phyloP scores from a whole-genome alignment of 2,888 invertebrate genomes.

The Coleophora flavipennella region DNA sequence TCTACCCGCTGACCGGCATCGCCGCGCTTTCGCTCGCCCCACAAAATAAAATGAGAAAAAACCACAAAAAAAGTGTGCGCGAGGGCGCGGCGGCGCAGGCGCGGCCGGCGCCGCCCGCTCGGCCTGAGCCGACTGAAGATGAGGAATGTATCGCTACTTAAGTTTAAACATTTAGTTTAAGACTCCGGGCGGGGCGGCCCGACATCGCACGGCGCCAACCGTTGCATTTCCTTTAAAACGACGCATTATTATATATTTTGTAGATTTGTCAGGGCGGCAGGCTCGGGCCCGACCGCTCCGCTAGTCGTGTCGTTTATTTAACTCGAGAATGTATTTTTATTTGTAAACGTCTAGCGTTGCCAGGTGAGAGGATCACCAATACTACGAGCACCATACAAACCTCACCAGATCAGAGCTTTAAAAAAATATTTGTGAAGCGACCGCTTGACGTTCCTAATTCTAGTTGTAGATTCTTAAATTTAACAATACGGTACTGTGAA shows the following conservation, averaged over 20 bases:
- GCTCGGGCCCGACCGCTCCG: slow-evolving; percentile 36
- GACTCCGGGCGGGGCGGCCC: not conserved
- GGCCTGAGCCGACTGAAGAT: not conserved
- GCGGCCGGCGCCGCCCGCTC: slow-evolving; percentile 13
- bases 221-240: slow-evolving; percentile 52
- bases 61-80: slow-evolving; percentile 41
- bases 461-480: slow-evolving; percentile 62
- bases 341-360: slow-evolving; percentile 35
- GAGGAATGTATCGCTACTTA: slow-evolving; percentile 3
- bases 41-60: slow-evolving; percentile 51
- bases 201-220: slow-evolving; percentile 14
- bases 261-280: slow-evolving; percentile 30
- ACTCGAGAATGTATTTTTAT: slow-evolving; percentile 63
- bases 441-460: slow-evolving; percentile 39
- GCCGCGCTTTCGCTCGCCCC: slow-evolving; percentile 24
- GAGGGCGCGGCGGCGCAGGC: slow-evolving; percentile 18
- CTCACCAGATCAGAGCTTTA: slow-evolving; percentile 49
- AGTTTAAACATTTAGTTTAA: slow-evolving; percentile 1
- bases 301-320: slow-evolving; percentile 63
- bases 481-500: slow-evolving; percentile 51
- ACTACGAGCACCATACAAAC: slow-evolving; percentile 14
- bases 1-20: slow-evolving; percentile 27
- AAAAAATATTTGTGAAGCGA: slow-evolving; percentile 26
- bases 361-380: slow-evolving; percentile 24
- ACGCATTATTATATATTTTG: slow-evolving; percentile 43